Base-by-base conservation (phyloP, 2,888 invertebrate genomes). In the Parnassius smintheus region DNA sequence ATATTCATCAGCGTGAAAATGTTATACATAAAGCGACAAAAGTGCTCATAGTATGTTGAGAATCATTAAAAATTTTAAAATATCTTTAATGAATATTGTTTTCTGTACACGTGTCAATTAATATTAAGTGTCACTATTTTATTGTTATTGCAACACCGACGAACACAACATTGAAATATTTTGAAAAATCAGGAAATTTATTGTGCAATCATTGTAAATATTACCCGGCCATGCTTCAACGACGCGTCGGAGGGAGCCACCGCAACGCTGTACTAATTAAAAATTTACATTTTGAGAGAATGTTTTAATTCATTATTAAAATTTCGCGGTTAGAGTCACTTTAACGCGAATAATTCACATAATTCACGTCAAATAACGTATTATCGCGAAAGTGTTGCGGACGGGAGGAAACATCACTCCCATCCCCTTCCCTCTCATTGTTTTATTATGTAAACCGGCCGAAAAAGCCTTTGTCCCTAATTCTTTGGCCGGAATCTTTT, bases 281-380 rank as follows among this genome's bases (percentile, higher is more conserved):
- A 91, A 88, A 90, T 91, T 88, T 84, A 88, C 87, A 88, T 88
- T 87, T 84, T 84, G 81, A 85, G 85, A 86, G 88, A 84, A 81
- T 83, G 84, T 83, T 85, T 88, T 82, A 85, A 88, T 89, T 86
- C 79, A 88, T 88, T 89, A 89, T 89, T 88, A 89, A 89, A 88
- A 88, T 90, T 86, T 82, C 70, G 87, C 82, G 86, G 88, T 76
- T 72, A 74, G 75, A 79, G 81, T 83, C 82, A 81, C 77, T 83
- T 82, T 81, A 79, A 76, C 77, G 78, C 75, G 79, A 80, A 81
- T 82, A 78, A 82, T 80, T 75, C 75, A 74, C 74, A 75, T 78
- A 74, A 75, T 76, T 85, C 78, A 80, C 76, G 77, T 77, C 80
- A 80, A 80, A 85, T 81, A 80, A 82, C 76, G 81, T 80, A 70